These are phyloP conservation scores for Nannospalax galili DNA, from an alignment of 2,113 vertebrate genomes.

Conservation along the genomic window DNA sequence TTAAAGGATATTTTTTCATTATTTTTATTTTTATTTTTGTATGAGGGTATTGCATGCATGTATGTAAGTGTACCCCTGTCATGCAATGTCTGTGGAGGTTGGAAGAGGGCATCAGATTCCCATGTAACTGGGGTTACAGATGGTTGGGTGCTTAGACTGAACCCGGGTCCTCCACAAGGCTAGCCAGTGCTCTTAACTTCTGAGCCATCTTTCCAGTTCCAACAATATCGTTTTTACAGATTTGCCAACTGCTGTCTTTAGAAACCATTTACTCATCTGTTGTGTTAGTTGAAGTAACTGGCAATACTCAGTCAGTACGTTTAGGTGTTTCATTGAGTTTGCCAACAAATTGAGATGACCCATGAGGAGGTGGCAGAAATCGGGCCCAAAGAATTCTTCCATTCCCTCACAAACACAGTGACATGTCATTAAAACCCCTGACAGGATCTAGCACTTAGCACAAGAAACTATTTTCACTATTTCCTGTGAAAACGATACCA, in stretches of 20 bases:
- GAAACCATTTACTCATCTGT: too few relatives aligned
- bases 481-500: neutral
- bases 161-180: too few relatives aligned
- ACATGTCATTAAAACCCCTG: neutral
- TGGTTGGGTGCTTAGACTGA: too few relatives aligned
- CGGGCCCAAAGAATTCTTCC: neutral
- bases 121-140: too few relatives aligned
- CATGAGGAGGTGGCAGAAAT: neutral
- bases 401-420: neutral
- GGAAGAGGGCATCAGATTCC: too few relatives aligned
- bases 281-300: neutral
- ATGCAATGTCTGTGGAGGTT: too few relatives aligned
- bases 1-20: too few relatives aligned
- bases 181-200: too few relatives aligned
- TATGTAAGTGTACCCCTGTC: too few relatives aligned
- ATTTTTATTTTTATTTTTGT: too few relatives aligned
- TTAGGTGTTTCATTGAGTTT: conserved; percentile 5
- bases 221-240: neutral
- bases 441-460: neutral
- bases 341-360: neutral
- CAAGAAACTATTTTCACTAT: neutral
- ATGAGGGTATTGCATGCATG: too few relatives aligned
- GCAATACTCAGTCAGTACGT: neutral
- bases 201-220: too few relatives aligned
- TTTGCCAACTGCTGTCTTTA: neutral